Evolutionary conservation across 1,140 invertebrate species (phyloP), one percentile per base, ranked within the genome.

Genomic region (Hylyphantes graminicola): DNA sequence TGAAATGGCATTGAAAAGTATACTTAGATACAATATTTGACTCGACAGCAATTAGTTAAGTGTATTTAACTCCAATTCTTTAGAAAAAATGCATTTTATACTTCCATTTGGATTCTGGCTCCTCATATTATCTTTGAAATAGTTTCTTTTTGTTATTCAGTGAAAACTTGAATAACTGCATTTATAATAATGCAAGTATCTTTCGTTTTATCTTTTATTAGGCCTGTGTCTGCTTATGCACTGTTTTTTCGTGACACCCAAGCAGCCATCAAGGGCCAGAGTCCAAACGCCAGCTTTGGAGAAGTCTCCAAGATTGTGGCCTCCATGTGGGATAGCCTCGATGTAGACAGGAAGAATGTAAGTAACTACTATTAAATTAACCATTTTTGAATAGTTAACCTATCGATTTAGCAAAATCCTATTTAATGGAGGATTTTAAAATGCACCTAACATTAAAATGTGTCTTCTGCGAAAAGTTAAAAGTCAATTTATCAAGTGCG

Each of bases 261-360:
- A 90, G 96, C 96, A 50, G 96, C 96, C 73, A 99, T 99, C 87
- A 98, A 99, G 90, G 96, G 96, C 85, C 95, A 98, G 91, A 98
- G 98, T 91, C 97, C 97, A 6, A 96, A 95, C 89, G 96, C 97
- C 19, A 97, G 95, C 89, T 98, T 99, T 90, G 97, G 97, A n/a
- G 97, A 99, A 91, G 96, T 99, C 54, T 98, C 96, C 6, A 98
- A 98, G 91, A 98, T 99, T 87, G 97, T 98, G 0, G 96, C 96
- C 15, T 97, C 96, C 11, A 98, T 98, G 96, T 99, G 97, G 97
- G 97, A 99, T 88, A 94, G 94, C 8, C 91, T 99, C 80, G 96
- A 98, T 89, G 94, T 94, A 0, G 96, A 97, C 88, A 94, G 96
- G 88, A 98, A 98, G 92, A 96, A 94, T 91, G 96, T 96, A 92